These are phyloP conservation scores for Gymnoscopelus braueri DNA, from an alignment of 2,797 vertebrate genomes.

Conservation along the genomic window DNA sequence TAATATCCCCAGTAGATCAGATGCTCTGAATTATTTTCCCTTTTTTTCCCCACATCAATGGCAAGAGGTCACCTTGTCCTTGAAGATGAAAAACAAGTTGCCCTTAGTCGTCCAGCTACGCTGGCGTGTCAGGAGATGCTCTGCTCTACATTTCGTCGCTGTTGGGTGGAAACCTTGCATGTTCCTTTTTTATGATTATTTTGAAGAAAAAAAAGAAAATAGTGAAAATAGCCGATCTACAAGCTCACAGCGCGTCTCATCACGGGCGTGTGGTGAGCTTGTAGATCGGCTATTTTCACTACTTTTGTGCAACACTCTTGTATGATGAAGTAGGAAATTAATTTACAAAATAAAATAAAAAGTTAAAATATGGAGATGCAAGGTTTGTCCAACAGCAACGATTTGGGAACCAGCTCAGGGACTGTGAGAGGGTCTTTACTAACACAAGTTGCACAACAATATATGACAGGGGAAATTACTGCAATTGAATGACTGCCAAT, in stretches of 20 bases:
- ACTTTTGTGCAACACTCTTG: no score
- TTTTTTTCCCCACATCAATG: conserved; percentile 40
- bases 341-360: no score
- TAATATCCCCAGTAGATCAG: conserved; percentile 62
- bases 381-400: no score
- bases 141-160: conserved; percentile 64
- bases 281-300: no score
- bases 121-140: conserved; percentile 56
- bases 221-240: no score
- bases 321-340: no score
- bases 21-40: conserved; percentile 56
- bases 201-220: no score
- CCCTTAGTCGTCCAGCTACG: conserved; percentile 37
- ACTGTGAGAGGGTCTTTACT: conserved; percentile 53
- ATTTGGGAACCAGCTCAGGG: conserved; percentile 66
- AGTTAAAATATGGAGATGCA: no score
- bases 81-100: conserved; percentile 68
- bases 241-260: no score
- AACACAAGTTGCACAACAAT: conserved; percentile 54
- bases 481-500: conserved; percentile 42
- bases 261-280: no score
- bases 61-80: conserved; percentile 67
- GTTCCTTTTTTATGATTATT: no score
- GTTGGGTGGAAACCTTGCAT: no score
- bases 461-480: conserved; percentile 64